Evolutionary conservation across 2,113 vertebrate genomes (phyloP).

Genomic region (Paramisgurnus dabryanus): DNA sequence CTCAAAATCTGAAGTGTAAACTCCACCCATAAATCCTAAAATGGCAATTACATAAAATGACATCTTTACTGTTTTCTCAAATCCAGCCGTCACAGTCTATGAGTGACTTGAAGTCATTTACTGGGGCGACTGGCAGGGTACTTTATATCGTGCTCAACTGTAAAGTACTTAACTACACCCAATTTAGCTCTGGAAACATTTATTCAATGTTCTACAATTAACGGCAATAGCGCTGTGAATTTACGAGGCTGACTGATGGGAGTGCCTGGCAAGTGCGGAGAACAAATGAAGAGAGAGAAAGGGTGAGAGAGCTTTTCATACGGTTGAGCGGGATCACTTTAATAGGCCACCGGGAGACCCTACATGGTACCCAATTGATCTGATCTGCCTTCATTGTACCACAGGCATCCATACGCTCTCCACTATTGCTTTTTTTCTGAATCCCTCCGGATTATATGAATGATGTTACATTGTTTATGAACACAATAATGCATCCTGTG

Average conservation of each 20-base stretch:
- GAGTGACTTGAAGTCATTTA: slow-evolving; percentile 1
- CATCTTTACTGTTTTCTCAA: neutral
- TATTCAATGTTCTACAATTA: slow-evolving; percentile 26
- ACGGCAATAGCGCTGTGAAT: neutral
- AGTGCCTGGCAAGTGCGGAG: neutral
- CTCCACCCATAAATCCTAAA: neutral
- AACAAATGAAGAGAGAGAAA: neutral
- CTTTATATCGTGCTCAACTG: slow-evolving; percentile 25
- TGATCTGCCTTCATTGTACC: slow-evolving; percentile 25
- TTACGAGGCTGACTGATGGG: slow-evolving; percentile 17
- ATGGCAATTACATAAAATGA: neutral
- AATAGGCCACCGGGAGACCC: slow-evolving; percentile 35
- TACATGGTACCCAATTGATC: neutral
- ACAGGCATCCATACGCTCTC: neutral
- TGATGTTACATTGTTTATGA: neutral
- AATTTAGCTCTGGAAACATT: slow-evolving; percentile 29
- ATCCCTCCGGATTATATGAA: neutral
- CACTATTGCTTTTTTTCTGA: neutral
- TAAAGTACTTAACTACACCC: slow-evolving; percentile 29
- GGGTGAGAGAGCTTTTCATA: slow-evolving; percentile 14
- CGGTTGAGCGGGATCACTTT: slow-evolving; percentile 30
- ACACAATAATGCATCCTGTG: neutral
- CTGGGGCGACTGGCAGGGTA: slow-evolving; percentile 21
- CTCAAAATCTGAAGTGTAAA: slow-evolving; percentile 2
- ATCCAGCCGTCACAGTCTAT: slow-evolving; percentile 11